Percentiles rank a stretch among this genome's conserved stretches.
Conservation (phyloP, 2,888 invertebrate species). For the Clanis bilineata region DNA sequence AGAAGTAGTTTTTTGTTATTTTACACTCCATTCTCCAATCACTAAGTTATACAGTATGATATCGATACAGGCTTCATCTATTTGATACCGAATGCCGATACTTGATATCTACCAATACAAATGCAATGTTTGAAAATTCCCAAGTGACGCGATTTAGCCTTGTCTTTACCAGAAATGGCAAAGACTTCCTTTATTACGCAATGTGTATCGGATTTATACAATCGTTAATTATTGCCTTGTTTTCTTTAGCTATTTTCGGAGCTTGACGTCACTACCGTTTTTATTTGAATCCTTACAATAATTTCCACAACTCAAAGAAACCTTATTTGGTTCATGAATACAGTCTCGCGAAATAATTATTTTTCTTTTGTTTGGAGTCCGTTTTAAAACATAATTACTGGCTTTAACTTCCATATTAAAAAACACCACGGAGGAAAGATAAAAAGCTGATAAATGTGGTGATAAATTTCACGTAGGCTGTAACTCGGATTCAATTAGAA, state of each 20-base stretch:
- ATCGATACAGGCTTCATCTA: not conserved
- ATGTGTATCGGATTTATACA: not conserved
- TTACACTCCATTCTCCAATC: too few species aligned
- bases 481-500: conserved; percentile 55
- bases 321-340: not conserved
- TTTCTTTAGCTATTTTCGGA: conserved; percentile 18
- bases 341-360: not conserved
- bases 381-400: conserved; percentile 33
- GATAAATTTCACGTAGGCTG: conserved; percentile 52
- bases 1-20: too few species aligned
- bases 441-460: conserved; percentile 55
- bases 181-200: not conserved
- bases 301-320: not conserved
- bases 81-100: not conserved
- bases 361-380: conserved; percentile 31
- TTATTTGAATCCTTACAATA: not conserved
- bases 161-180: not conserved
- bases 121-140: not conserved
- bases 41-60: too few species aligned
- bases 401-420: conserved; percentile 43
- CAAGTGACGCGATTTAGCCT: not conserved
- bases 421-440: conserved; percentile 43
- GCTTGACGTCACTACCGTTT: not conserved
- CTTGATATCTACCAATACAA: too few species aligned
- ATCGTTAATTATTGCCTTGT: conserved; percentile 22